These are phyloP conservation scores for Uropetala carovei DNA, from an alignment of 2,888 invertebrate species.

Conservation along the genomic window DNA sequence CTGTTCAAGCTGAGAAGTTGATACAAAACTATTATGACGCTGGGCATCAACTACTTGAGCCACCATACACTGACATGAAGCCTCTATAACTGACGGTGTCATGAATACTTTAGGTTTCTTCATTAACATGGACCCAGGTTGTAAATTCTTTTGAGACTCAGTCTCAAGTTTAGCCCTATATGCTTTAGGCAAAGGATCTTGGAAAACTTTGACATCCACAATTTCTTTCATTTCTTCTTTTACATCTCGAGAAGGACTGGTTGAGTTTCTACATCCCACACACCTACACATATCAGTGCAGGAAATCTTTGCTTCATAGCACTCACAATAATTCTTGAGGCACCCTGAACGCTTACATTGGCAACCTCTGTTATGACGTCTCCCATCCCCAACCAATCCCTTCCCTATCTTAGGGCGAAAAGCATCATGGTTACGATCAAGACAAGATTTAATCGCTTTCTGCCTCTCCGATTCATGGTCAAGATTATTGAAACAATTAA, in stretches of 20 bases:
- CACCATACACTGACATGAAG: constrained; percentile 95
- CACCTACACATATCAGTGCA: constrained; percentile 98
- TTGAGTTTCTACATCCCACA: constrained; percentile 96
- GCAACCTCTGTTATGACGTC: constrained; percentile 98
- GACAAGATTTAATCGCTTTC: constrained; percentile 93
- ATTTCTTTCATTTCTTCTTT: not conserved
- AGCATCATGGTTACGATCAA: constrained; percentile 98
- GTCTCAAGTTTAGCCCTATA: constrained; percentile 69
- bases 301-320: constrained; percentile 99
- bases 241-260: constrained; percentile 80
- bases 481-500: constrained; percentile 97
- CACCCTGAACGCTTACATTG: constrained; percentile 99
- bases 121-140: not conserved
- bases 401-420: constrained; percentile 99
- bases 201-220: not conserved
- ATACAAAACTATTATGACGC: constrained; percentile 79
- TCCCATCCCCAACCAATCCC: constrained; percentile 84
- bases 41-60: constrained; percentile 90
- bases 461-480: constrained; percentile 96
- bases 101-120: constrained; percentile 80
- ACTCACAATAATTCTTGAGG: constrained; percentile 99
- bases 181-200: not conserved
- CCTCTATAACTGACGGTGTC: constrained; percentile 96
- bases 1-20: constrained; percentile 81
- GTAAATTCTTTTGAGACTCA: constrained; percentile 48